Conservation (phyloP, 2,888 invertebrate species). For the Serrognathus titanus region DNA sequence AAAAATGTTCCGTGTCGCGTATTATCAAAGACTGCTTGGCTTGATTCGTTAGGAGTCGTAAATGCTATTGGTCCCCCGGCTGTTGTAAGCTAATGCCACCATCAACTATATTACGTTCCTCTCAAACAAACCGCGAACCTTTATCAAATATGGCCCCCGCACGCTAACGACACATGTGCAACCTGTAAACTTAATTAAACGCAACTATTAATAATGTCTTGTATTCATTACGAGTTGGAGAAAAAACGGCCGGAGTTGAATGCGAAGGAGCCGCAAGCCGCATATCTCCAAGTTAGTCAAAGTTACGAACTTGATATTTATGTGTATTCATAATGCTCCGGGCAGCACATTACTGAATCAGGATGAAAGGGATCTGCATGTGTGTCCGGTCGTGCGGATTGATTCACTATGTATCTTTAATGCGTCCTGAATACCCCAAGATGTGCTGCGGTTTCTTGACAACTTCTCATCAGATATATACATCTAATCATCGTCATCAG, state of each 20-base stretch:
- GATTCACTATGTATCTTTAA: slow-evolving; percentile 26
- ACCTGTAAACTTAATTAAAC: slow-evolving; percentile 41
- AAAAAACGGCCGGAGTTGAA: not conserved
- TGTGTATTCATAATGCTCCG: slow-evolving; percentile 29
- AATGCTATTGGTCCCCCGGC: slow-evolving; percentile 48
- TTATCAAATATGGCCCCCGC: slow-evolving; percentile 33
- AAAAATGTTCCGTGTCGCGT: too few relatives aligned
- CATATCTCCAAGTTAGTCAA: slow-evolving; percentile 20
- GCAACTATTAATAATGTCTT: slow-evolving; percentile 9
- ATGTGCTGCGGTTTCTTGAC: slow-evolving; percentile 29
- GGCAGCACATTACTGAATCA: slow-evolving; percentile 30
- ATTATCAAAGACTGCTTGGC: slow-evolving; percentile 30
- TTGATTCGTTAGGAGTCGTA: slow-evolving; percentile 41
- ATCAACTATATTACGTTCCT: slow-evolving; percentile 50
- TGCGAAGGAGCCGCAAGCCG: not conserved
- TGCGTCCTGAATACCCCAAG: slow-evolving; percentile 25
- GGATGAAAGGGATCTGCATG: slow-evolving; percentile 33
- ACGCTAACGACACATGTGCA: slow-evolving; percentile 38
- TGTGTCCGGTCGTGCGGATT: slow-evolving; percentile 30
- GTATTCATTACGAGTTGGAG: not conserved
- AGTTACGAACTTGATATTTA: slow-evolving; percentile 28
- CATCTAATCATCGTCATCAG: slow-evolving; percentile 11
- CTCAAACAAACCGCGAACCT: slow-evolving; percentile 46
- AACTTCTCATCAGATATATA: slow-evolving; percentile 13
- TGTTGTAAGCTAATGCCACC: slow-evolving; percentile 49